Evolutionary conservation across 2,113 vertebrate genomes (phyloP).

Genomic region (Gobius niger): DNA sequence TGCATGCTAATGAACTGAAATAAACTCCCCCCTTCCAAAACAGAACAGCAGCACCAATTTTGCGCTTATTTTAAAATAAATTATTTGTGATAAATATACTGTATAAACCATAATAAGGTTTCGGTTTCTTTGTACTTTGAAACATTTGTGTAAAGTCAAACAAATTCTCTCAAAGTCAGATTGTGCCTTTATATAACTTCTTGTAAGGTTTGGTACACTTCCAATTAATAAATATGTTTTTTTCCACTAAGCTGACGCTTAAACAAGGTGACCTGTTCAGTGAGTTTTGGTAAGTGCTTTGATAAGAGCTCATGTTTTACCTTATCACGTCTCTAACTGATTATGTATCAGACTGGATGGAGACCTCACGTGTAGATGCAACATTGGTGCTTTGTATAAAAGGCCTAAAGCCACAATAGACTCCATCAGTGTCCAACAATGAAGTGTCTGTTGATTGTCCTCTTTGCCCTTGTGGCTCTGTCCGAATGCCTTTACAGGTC

Average conservation of each 20-base stretch:
- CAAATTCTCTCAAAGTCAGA: conserved; percentile 9
- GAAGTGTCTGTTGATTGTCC: conserved; percentile 59
- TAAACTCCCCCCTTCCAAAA: too few species aligned
- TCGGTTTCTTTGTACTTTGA: too few species aligned
- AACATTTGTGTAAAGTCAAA: conserved; percentile 22
- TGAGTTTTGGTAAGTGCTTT: conserved; percentile 1
- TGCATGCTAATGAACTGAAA: too few species aligned
- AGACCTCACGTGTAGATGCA: neutral
- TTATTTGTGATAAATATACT: too few species aligned
- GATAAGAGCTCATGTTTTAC: conserved; percentile 20
- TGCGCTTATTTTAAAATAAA: too few species aligned
- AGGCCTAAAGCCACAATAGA: conserved; percentile 12
- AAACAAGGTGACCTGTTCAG: conserved; percentile 1
- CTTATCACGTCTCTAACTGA: conserved; percentile 19
- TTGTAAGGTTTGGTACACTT: neutral
- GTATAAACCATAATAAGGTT: too few species aligned
- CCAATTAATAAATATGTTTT: neutral
- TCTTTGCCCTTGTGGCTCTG: conserved; percentile 67
- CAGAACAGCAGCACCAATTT: too few species aligned
- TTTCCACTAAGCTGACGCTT: neutral
- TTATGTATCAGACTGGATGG: neutral
- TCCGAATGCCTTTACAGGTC: conserved; percentile 68
- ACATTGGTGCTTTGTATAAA: conserved; percentile 47
- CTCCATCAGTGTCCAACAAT: conserved; percentile 45
- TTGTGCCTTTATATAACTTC: neutral